A percentile compares a stretch with the other conserved stretches of the same genome.
Conservation (phyloP, 2,113 vertebrate genomes). For the Ictalurus furcatus region DNA sequence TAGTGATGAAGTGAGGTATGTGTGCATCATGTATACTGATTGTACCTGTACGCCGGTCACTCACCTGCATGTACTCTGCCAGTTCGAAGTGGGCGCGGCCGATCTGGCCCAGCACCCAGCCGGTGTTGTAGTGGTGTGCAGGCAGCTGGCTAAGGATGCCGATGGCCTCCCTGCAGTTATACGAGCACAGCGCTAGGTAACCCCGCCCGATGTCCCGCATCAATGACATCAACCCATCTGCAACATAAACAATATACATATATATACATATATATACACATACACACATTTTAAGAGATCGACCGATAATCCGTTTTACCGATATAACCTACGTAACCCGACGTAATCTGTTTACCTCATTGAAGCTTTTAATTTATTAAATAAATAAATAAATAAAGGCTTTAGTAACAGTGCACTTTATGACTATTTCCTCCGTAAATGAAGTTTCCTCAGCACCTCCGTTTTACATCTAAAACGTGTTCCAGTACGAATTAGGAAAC, state of each 20-base stretch:
- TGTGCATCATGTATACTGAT: background rate
- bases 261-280: too few relatives aligned
- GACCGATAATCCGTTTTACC: too few relatives aligned
- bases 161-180: constrained; percentile 97
- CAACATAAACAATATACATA: constrained; percentile 50
- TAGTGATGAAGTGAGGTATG: background rate
- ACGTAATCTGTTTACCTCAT: too few relatives aligned
- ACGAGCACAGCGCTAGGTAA: constrained; percentile 93
- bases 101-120: constrained; percentile 95
- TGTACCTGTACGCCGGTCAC: background rate
- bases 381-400: too few relatives aligned
- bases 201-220: constrained; percentile 94
- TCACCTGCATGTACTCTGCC: constrained; percentile 95
- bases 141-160: constrained; percentile 90
- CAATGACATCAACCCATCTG: constrained; percentile 95
- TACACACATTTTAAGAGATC: too few relatives aligned
- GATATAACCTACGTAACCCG: too few relatives aligned
- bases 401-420: too few relatives aligned
- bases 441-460: too few relatives aligned
- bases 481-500: too few relatives aligned
- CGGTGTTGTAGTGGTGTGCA: constrained; percentile 97
- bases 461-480: too few relatives aligned
- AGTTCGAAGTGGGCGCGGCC: constrained; percentile 96
- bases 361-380: too few relatives aligned
- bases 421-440: too few relatives aligned